Evolutionary conservation across 1,140 invertebrate genomes (phyloP).

Genomic region (Papilio glaucus): DNA sequence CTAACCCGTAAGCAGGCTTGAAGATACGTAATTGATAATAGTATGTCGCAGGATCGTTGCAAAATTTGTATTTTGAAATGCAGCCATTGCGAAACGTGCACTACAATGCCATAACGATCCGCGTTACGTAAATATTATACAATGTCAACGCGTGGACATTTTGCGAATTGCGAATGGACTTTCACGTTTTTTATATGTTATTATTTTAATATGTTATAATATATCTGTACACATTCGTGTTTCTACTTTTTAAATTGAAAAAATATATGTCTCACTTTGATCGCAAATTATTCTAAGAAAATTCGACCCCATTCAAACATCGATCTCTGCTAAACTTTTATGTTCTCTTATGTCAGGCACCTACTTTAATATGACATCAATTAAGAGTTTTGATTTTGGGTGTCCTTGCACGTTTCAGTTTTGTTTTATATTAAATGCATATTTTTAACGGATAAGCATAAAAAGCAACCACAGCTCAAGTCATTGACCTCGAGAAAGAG

Average conservation of each 20-base stretch:
- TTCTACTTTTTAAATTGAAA: too few species aligned
- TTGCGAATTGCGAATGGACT: slow-evolving; percentile 32
- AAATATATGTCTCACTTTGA: too few species aligned
- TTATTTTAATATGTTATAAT: slow-evolving; percentile 2
- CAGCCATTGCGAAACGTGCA: slow-evolving; percentile 34
- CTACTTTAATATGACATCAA: too few species aligned
- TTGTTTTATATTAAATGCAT: too few species aligned
- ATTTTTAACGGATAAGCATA: too few species aligned
- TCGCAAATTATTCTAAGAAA: too few species aligned
- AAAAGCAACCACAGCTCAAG: neutral
- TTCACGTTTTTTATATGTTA: slow-evolving; percentile 9
- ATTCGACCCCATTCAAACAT: too few species aligned
- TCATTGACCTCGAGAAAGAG: neutral
- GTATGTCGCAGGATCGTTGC: slow-evolving; percentile 47
- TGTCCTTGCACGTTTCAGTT: too few species aligned
- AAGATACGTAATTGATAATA: slow-evolving; percentile 49
- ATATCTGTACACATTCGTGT: too few species aligned
- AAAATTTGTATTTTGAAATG: slow-evolving; percentile 46
- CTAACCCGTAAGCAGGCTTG: slow-evolving; percentile 41
- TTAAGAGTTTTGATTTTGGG: too few species aligned
- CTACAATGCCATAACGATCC: slow-evolving; percentile 39
- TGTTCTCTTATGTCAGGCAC: too few species aligned
- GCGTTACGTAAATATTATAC: slow-evolving; percentile 37
- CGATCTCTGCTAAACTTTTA: too few species aligned
- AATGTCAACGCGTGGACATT: slow-evolving; percentile 33